Conservation (phyloP, 2,113 vertebrate genomes). For the Ammodramus savannarum region DNA sequence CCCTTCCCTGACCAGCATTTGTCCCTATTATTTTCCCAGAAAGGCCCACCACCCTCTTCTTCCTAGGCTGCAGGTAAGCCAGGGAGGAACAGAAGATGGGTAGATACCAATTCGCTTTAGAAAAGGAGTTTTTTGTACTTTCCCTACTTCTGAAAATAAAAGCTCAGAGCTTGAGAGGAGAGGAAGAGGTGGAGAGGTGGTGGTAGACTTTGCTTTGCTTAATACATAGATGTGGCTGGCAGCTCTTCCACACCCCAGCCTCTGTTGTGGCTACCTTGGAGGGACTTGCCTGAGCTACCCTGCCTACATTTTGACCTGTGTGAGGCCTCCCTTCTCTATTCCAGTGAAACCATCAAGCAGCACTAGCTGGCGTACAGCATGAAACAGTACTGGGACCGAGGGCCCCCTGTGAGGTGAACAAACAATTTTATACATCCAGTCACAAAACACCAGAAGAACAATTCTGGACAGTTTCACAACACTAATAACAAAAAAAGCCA, state of each 20-base stretch:
- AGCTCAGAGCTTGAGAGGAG: not conserved
- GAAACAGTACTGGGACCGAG: conserved; percentile 5
- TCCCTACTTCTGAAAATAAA: not conserved
- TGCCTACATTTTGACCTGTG: not conserved
- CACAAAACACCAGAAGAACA: conserved; percentile 55
- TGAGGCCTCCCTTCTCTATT: not conserved
- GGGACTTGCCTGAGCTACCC: not conserved
- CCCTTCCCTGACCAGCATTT: not conserved
- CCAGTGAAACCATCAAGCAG: conserved; percentile 28
- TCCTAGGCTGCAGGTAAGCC: not conserved
- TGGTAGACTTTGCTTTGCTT: not conserved
- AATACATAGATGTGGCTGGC: not conserved
- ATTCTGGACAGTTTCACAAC: conserved; percentile 58
- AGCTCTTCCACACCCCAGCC: not conserved
- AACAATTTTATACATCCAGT: conserved; percentile 42
- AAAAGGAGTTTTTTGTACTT: not conserved
- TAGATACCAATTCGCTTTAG: not conserved
- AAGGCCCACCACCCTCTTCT: not conserved
- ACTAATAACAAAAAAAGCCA: conserved; percentile 8
- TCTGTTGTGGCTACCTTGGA: not conserved
- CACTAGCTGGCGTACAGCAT: conserved; percentile 8
- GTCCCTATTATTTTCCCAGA: not conserved
- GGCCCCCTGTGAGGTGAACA: conserved; percentile 26
- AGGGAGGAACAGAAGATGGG: not conserved
- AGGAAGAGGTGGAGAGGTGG: not conserved